Evolutionary conservation across 2,113 vertebrate genomes (phyloP).

Genomic region (Apteryx owenii): DNA sequence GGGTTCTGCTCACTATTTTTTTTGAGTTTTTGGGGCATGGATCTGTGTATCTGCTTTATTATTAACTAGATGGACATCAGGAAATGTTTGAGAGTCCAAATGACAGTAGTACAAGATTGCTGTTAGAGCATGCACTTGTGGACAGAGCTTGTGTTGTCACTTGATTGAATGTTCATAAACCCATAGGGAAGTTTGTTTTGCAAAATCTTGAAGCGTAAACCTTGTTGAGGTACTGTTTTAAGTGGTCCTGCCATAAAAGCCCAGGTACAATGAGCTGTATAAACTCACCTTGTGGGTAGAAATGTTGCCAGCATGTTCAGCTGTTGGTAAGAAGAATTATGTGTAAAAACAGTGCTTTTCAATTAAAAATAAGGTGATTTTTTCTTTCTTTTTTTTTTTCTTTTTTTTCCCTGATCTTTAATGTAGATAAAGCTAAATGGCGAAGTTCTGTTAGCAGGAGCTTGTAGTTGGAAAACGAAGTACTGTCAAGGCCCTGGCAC

Average conservation of each 20-base stretch:
- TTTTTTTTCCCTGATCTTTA: background rate
- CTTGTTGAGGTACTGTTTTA: background rate
- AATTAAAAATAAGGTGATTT: rapidly evolving
- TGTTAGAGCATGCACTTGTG: rapidly evolving
- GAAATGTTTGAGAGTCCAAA: rapidly evolving
- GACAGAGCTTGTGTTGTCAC: background rate
- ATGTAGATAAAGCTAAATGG: background rate
- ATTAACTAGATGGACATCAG: background rate
- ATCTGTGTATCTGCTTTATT: background rate
- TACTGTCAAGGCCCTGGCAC: background rate
- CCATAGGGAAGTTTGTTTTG: background rate
- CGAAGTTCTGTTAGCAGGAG: background rate
- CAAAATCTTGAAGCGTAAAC: background rate
- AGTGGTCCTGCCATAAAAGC: rapidly evolving
- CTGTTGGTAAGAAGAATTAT: background rate
- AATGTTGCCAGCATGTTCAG: background rate
- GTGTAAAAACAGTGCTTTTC: background rate
- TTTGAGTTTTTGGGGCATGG: background rate
- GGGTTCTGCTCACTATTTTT: background rate
- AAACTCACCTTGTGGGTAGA: rapidly evolving
- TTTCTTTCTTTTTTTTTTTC: background rate
- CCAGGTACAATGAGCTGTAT: background rate
- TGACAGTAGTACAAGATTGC: rapidly evolving
- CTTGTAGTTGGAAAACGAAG: background rate
- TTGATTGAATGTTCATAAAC: rapidly evolving